Percentiles rank a stretch among this genome's conserved stretches.
Evolutionary conservation across 2,797 vertebrate species (phyloP).

Genomic region (Eospalax fontanierii): DNA sequence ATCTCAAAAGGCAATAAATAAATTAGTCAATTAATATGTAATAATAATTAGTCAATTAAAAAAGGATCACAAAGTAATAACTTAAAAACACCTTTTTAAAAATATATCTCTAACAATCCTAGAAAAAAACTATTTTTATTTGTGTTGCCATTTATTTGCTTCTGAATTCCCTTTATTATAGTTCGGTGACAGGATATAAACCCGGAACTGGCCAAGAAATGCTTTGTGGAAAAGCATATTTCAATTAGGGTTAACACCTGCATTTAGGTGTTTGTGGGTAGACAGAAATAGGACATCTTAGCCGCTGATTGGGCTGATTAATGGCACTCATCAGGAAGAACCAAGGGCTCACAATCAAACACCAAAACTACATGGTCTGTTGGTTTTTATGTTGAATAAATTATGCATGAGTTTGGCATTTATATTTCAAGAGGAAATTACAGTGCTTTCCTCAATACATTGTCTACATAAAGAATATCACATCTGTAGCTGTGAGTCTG

Average conservation of each 20-base stretch:
- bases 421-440: conserved; percentile 78
- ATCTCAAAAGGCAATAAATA: not conserved
- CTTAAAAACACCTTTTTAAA: conserved; percentile 45
- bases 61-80: conserved; percentile 29
- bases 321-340: conserved; percentile 58
- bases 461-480: conserved; percentile 74
- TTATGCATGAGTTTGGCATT: conserved; percentile 82
- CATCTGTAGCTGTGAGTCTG: conserved; percentile 61
- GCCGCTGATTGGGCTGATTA: conserved; percentile 79
- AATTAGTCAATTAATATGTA: too few relatives aligned
- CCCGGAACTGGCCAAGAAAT: not conserved
- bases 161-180: conserved; percentile 41
- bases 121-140: conserved; percentile 16
- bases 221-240: conserved; percentile 51
- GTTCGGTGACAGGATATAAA: too few relatives aligned
- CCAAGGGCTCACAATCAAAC: conserved; percentile 77
- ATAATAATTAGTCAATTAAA: too few relatives aligned
- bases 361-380: conserved; percentile 69
- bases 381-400: conserved; percentile 81
- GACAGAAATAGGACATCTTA: conserved; percentile 70
- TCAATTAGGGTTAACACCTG: conserved; percentile 60
- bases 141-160: conserved; percentile 53
- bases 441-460: conserved; percentile 62
- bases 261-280: conserved; percentile 72
- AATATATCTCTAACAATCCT: conserved; percentile 29